Conservation (phyloP, 2,113 vertebrate species). For the Vireo altiloquus region DNA sequence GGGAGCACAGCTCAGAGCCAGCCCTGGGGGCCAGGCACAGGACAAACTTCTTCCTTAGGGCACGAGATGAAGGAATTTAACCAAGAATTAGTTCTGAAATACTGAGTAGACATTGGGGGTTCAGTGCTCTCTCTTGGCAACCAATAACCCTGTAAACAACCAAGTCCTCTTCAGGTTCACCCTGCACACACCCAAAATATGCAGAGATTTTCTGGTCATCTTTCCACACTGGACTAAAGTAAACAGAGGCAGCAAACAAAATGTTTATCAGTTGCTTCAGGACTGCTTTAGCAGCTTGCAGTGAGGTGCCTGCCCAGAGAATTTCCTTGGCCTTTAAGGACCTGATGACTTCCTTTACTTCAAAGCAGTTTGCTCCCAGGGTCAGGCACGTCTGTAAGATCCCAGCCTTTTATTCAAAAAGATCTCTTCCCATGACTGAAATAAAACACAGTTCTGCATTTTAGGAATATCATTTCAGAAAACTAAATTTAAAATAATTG, state of each 20-base stretch:
- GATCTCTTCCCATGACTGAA: not conserved
- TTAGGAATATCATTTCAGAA: not conserved
- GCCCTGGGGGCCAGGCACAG: not conserved
- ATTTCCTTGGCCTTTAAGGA: not conserved
- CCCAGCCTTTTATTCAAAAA: not conserved
- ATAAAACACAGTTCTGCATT: not conserved
- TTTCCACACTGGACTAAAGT: not conserved
- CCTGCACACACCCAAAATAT: not conserved
- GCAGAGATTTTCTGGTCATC: not conserved
- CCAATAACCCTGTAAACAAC: not conserved
- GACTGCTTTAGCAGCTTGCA: not conserved
- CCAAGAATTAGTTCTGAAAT: not conserved
- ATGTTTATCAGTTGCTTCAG: not conserved
- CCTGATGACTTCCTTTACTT: not conserved
- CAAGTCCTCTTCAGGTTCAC: not conserved
- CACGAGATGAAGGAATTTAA: not conserved
- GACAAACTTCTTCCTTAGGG: not conserved
- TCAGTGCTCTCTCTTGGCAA: not conserved
- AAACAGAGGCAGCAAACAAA: not conserved
- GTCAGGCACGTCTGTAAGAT: not conserved
- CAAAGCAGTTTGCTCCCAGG: not conserved
- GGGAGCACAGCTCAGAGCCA: not conserved
- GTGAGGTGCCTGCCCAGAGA: not conserved
- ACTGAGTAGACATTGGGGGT: not conserved
- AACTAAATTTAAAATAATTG: not conserved